These are phyloP conservation scores for Takifugu bimaculatus DNA, from an alignment of 2,113 vertebrate species.

Conservation along the genomic window DNA sequence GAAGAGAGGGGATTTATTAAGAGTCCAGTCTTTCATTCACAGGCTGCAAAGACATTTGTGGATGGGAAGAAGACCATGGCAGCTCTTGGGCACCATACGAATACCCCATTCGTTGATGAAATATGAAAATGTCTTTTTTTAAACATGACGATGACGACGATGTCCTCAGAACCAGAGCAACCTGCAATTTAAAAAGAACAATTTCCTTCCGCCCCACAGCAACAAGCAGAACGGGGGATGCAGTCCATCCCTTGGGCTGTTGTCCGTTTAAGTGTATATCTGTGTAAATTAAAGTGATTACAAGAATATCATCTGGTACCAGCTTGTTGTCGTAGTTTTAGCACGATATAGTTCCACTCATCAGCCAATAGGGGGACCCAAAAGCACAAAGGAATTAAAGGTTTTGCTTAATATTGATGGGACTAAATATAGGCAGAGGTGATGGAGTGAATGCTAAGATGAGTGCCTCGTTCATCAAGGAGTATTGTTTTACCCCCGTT, in stretches of 20 bases:
- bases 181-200: constrained; percentile 27
- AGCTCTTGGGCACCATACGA: constrained; percentile 79
- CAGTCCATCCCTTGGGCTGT: constrained; percentile 4
- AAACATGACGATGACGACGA: constrained; percentile 20
- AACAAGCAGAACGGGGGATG: constrained; percentile 3
- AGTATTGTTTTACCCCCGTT: not conserved
- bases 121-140: constrained; percentile 46
- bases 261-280: constrained; percentile 58
- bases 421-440: not conserved
- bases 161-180: constrained; percentile 18
- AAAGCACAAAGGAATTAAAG: constrained; percentile 9
- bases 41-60: constrained; percentile 92
- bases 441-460: not conserved
- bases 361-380: constrained; percentile 44
- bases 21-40: constrained; percentile 17
- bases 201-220: constrained; percentile 24
- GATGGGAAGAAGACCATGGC: constrained; percentile 88
- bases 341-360: not conserved
- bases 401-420: not conserved
- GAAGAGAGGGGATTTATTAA: too few species aligned
- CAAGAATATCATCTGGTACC: constrained; percentile 3
- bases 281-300: constrained; percentile 72
- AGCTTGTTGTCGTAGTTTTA: not conserved
- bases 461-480: not conserved
- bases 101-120: constrained; percentile 87